Evolutionary conservation across 2,113 vertebrate genomes (phyloP).

Genomic region (Heloderma charlesbogerti): DNA sequence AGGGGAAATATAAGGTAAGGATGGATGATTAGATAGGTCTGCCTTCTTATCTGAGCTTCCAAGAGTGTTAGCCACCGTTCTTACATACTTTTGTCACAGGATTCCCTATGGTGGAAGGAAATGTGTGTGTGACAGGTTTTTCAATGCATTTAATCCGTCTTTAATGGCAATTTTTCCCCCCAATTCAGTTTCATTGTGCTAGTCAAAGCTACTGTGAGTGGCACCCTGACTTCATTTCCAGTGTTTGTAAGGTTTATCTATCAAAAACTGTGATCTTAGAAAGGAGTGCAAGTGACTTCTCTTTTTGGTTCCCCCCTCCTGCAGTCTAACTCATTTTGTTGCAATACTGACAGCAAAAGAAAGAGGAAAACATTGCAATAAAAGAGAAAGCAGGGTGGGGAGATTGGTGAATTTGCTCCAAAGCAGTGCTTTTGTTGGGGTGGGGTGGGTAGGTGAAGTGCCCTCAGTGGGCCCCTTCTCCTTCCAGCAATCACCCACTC

Average conservation of each 20-base stretch:
- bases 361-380: neutral
- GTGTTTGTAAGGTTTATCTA: neutral
- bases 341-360: neutral
- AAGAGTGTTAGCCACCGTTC: slow-evolving; percentile 6
- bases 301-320: neutral
- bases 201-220: neutral
- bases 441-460: no score
- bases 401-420: neutral
- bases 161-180: neutral
- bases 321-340: neutral
- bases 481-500: neutral
- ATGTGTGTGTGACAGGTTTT: neutral
- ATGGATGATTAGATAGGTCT: neutral
- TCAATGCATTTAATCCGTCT: slow-evolving; percentile 28
- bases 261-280: neutral
- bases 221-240: slow-evolving; percentile 23
- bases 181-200: neutral
- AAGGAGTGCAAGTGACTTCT: neutral
- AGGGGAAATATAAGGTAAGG: neutral
- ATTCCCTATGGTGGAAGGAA: neutral
- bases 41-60: slow-evolving; percentile 31
- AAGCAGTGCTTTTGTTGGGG: neutral
- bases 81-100: slow-evolving; percentile 25
- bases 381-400: neutral
- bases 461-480: neutral